Conservation (phyloP, 2,888 invertebrate genomes). For the Brenthis hecate region DNA sequence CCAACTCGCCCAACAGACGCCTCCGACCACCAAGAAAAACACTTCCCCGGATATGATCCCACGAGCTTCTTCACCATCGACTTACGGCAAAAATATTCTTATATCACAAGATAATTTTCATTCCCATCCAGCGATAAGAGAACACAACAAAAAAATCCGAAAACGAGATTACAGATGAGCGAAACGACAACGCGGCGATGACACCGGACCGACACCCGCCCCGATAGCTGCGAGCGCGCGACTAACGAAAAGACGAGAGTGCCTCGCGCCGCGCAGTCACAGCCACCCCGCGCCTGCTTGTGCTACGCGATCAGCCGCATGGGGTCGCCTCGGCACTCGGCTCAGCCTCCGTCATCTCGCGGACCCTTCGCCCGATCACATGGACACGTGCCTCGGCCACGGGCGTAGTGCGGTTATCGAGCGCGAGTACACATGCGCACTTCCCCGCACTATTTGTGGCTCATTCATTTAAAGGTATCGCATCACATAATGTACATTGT, state of each 20-base stretch:
- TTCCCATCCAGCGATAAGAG: slow-evolving; percentile 44
- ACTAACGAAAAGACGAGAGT: slow-evolving; percentile 53
- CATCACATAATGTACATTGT: slow-evolving; percentile 57
- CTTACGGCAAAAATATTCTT: slow-evolving; percentile 45
- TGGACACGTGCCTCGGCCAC: slow-evolving; percentile 66
- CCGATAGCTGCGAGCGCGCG: slow-evolving; percentile 67
- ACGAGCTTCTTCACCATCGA: slow-evolving; percentile 47
- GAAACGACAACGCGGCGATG: slow-evolving; percentile 52
- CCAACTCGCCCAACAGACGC: slow-evolving; percentile 54
- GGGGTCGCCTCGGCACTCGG: slow-evolving; percentile 48
- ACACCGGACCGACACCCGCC: slow-evolving; percentile 57
- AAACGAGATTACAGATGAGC: slow-evolving; percentile 40
- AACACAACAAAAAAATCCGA: slow-evolving; percentile 52
- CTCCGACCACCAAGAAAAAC: slow-evolving; percentile 72
- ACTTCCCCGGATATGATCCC: slow-evolving; percentile 62
- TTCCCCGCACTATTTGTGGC: slow-evolving; percentile 55
- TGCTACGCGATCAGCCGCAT: slow-evolving; percentile 41
- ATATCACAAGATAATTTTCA: slow-evolving; percentile 55
- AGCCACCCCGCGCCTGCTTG: slow-evolving; percentile 32
- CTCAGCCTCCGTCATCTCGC: slow-evolving; percentile 69
- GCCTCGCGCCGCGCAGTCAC: slow-evolving; percentile 51
- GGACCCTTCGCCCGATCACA: slow-evolving; percentile 48
- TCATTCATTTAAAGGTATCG: slow-evolving; percentile 69
- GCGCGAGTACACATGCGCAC: slow-evolving; percentile 77
- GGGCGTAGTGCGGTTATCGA: slow-evolving; percentile 77